Conservation (phyloP, 2,113 vertebrate species). For the Syrmaticus mikado region DNA sequence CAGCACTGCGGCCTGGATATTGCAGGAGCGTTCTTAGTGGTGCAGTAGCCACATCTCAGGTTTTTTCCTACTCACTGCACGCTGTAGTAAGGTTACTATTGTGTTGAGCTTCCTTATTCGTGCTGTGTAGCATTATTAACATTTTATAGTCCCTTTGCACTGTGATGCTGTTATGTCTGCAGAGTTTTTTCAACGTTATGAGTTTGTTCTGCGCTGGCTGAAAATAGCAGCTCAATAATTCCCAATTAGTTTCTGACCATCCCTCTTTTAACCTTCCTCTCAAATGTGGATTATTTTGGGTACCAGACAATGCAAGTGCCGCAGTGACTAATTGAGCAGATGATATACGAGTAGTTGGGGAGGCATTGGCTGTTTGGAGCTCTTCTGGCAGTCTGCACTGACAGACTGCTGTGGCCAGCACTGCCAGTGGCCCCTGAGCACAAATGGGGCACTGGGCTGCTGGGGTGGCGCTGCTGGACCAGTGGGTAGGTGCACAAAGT, state of each 20-base stretch:
- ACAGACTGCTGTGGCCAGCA: background rate
- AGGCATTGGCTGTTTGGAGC: background rate
- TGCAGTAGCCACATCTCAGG: accelerated
- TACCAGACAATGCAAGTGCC: background rate
- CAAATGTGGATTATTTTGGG: background rate
- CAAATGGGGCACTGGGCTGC: accelerated
- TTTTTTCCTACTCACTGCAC: background rate
- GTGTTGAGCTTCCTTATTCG: background rate
- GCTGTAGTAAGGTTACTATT: background rate
- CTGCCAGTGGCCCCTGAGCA: background rate
- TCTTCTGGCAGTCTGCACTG: background rate
- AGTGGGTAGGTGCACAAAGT: accelerated
- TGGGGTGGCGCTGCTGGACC: background rate
- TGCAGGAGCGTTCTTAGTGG: background rate
- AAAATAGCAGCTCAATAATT: background rate
- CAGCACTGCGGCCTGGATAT: background rate
- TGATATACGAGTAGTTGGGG: background rate
- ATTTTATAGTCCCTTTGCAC: background rate
- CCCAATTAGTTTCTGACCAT: background rate
- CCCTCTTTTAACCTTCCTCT: background rate
- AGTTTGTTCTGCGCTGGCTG: background rate
- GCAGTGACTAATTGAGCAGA: background rate
- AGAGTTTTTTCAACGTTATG: background rate
- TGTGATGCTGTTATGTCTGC: background rate
- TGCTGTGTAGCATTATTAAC: background rate